Evolutionary conservation across 2,113 vertebrate genomes (phyloP).

Genomic region (Melospiza melodia): DNA sequence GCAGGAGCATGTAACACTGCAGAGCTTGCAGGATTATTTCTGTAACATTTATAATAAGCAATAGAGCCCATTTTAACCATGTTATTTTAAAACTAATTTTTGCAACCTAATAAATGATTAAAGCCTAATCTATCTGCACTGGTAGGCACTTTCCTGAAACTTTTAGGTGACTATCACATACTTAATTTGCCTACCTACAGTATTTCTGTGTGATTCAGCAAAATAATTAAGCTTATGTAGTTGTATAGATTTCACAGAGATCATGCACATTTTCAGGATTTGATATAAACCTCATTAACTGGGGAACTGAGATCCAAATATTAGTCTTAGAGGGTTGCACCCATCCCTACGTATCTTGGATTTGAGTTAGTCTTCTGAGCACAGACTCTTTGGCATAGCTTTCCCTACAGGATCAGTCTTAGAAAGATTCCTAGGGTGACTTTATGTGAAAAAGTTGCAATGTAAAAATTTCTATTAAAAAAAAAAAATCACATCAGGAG

Average conservation of each 20-base stretch:
- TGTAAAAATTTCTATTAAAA: background rate
- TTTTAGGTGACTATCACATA: background rate
- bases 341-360: background rate
- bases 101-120: conserved; percentile 39
- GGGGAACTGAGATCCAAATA: background rate
- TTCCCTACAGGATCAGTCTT: background rate
- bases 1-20: conserved; percentile 11
- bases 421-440: background rate
- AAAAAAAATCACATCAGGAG: background rate
- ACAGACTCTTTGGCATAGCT: background rate
- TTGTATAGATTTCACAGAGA: background rate
- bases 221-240: background rate
- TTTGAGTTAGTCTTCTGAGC: background rate
- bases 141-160: background rate
- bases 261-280: background rate
- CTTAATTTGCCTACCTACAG: background rate
- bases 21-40: conserved; percentile 60
- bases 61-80: conserved; percentile 8
- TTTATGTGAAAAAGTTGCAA: background rate
- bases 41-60: conserved; percentile 31
- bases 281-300: background rate
- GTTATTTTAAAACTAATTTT: conserved; percentile 22
- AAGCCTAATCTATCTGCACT: background rate
- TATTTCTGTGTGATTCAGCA: background rate
- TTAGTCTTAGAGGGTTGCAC: background rate